Base-by-base conservation (phyloP, 1,140 invertebrate species). In the Pygmarrhopalites habei region DNA sequence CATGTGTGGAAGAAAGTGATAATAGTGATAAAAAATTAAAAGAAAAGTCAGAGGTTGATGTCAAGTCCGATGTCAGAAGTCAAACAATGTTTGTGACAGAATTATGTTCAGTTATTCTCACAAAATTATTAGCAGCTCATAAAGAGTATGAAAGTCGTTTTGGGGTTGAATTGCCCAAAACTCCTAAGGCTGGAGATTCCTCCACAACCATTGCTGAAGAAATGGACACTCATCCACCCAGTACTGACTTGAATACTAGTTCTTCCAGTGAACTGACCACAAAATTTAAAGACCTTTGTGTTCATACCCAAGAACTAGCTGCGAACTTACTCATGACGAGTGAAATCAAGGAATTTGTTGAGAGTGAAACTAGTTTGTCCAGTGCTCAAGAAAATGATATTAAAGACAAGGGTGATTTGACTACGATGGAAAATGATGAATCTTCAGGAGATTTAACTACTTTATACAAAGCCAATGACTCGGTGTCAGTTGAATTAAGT, bases 91-190 rank as follows among this genome's bases (percentile, higher is more conserved):
- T 43, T 47, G 35, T 53, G 2, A 62, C 60, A 25, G 67, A 65
- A 21, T 41, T 68, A 14, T 65, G 67, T 28, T 59, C 63, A 29
- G 47, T 68, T n/a, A 65, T 68, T 46, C 29, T 68, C 12, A 62
- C 60, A 17, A 68, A 65, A 46, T 32, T 68, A 10, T 23, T 68
- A 7, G 49, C 46, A 41, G 67, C 63, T 58, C 67, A 68, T 51
- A 56, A 46, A n/a, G 67, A 68, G 30, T 68, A 65, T 57, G 55
- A 62, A 57, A 56, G 14, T 21, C 52, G 63, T 25, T 68, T 68
- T 51, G 67, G 67, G 5, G 19, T 23, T 15, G 12, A 15, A 7
- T 12, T 15, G 7, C 23, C 46, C 7, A 49, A 49, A 49, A 49
- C 46, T 19, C 19, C 46, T 7, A 49, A 23, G 19, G 7, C 23